phyloP scores from a whole-genome alignment of 2,888 invertebrate species.

The Synanthedon vespiformis region DNA sequence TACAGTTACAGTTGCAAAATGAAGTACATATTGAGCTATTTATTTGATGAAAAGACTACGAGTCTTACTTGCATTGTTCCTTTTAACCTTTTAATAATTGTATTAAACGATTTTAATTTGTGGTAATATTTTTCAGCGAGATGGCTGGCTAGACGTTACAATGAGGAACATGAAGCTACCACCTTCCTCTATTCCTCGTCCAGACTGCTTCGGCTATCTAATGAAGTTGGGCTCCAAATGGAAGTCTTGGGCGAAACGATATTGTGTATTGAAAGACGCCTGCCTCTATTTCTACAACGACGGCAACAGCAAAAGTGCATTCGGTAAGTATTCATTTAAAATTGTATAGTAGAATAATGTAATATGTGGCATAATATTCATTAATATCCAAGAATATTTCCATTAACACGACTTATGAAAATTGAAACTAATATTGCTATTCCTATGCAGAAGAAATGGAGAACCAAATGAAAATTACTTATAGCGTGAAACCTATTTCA shows the following conservation, averaged over 20 bases:
- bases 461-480: too few relatives aligned
- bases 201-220: constrained; percentile 94
- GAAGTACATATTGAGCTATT: too few relatives aligned
- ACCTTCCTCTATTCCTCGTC: constrained; percentile 81
- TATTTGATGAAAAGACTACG: too few relatives aligned
- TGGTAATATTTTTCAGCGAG: constrained; percentile 33
- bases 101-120: neutral
- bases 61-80: neutral
- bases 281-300: constrained; percentile 94
- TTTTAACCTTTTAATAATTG: too few relatives aligned
- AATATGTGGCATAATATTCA: too few relatives aligned
- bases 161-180: constrained; percentile 84
- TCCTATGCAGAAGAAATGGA: too few relatives aligned
- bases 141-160: constrained; percentile 72
- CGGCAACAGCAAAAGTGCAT: constrained; percentile 86
- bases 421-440: too few relatives aligned
- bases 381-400: too few relatives aligned
- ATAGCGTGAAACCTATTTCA: too few relatives aligned
- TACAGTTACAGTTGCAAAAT: too few relatives aligned
- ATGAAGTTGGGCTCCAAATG: constrained; percentile 88
- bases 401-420: too few relatives aligned
- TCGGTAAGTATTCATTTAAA: constrained; percentile 71
- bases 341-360: too few relatives aligned
- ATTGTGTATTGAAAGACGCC: constrained; percentile 95
- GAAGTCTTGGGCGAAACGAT: constrained; percentile 91